These are phyloP conservation scores for Xestobium rufovillosum DNA, from an alignment of 2,888 invertebrate species.

Conservation along the genomic window DNA sequence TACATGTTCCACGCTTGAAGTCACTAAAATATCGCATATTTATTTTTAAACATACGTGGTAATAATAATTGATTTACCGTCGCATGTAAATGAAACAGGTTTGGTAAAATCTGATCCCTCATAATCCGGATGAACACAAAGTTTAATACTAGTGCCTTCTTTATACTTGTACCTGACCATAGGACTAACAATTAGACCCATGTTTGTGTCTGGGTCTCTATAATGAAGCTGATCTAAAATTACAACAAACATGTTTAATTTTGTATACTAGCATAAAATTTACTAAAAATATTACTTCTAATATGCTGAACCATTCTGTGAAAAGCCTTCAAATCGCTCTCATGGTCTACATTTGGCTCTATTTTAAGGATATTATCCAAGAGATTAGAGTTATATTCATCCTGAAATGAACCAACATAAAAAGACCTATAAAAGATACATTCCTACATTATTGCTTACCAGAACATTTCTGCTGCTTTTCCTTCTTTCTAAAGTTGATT, in stretches of 20 bases:
- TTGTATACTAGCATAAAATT: conserved; percentile 6
- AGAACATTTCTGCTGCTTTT: conserved; percentile 54
- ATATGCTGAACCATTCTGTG: conserved; percentile 74
- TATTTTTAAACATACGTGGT: conserved; percentile 5
- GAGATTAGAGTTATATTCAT: too few species aligned
- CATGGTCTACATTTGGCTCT: conserved; percentile 48
- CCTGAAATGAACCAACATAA: too few species aligned
- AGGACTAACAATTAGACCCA: conserved; percentile 83
- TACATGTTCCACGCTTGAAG: conserved; percentile 78
- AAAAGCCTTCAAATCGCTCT: conserved; percentile 74
- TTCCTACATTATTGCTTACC: neutral
- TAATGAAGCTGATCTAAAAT: conserved; percentile 62
- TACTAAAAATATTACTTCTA: conserved; percentile 53
- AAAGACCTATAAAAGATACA: too few species aligned
- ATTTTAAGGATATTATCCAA: conserved; percentile 57
- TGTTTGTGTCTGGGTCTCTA: conserved; percentile 71
- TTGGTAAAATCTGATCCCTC: conserved; percentile 40
- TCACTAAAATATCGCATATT: conserved; percentile 54
- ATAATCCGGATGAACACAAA: conserved; percentile 66
- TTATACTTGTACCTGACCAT: conserved; percentile 72
- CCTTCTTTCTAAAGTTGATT: conserved; percentile 47
- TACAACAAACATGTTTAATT: conserved; percentile 15
- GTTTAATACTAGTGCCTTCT: conserved; percentile 78
- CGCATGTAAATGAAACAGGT: conserved; percentile 85
- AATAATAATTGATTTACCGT: conserved; percentile 56